A percentile compares a stretch with the other conserved stretches of the same genome.
phyloP scores from a whole-genome alignment of 2,888 invertebrate genomes.

The Lepetodrilus schrolli region DNA sequence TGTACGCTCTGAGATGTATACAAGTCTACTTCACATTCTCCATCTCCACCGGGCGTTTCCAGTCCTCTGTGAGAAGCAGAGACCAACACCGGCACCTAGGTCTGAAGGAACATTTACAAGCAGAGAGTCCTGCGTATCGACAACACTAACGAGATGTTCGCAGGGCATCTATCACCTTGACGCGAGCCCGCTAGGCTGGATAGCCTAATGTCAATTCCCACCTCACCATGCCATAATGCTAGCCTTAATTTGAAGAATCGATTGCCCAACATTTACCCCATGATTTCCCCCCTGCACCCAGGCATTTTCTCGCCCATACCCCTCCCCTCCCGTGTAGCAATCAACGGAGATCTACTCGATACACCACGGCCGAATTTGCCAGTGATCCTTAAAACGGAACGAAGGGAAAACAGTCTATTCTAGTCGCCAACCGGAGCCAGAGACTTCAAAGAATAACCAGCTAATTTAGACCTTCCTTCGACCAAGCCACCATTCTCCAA shows the following conservation, averaged over 20 bases:
- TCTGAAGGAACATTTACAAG: no score
- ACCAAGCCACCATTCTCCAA: constrained; percentile 27
- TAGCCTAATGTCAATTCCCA: no score
- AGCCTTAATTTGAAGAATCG: constrained; percentile 3
- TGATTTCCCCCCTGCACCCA: background rate
- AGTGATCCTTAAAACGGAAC: background rate
- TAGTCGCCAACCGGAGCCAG: background rate
- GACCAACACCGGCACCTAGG: no score
- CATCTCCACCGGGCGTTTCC: no score
- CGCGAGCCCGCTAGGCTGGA: no score
- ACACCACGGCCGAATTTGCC: no score
- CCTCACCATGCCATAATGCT: background rate
- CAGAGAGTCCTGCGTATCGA: no score
- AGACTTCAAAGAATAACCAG: constrained; percentile 14
- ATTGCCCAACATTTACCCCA: background rate
- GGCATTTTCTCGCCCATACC: background rate
- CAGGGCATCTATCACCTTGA: no score
- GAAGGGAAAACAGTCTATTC: background rate
- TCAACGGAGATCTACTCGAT: background rate
- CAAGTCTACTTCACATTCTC: no score
- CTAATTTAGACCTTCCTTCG: constrained; percentile 28
- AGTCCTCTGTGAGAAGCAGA: no score
- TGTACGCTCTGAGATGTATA: no score
- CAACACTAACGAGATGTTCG: no score
- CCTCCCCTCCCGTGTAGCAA: background rate